Base-by-base conservation (phyloP, 2,797 vertebrate genomes). In the Mycteria americana region DNA sequence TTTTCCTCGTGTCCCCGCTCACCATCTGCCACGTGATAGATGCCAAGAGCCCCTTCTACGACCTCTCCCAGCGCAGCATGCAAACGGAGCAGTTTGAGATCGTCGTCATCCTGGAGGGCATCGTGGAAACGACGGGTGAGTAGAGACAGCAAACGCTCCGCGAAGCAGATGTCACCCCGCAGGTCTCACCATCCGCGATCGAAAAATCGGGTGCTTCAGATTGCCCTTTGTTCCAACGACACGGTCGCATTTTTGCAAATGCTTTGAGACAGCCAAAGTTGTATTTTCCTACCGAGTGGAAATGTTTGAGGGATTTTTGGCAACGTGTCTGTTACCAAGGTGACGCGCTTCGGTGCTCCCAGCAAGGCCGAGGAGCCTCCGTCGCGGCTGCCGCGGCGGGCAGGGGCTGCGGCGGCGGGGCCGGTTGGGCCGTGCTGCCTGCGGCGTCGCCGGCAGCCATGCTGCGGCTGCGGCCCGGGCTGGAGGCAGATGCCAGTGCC, bases 11-110 rank as follows among this genome's bases (percentile, higher is more conserved):
- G 97, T 99, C 99, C 45, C 99, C 99, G 0, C 99, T 99, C 96
- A 99, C 99, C 50, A 99, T 99, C 98, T 99, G 99, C 98, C 99
- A 99, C 89, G 99, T 99, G 98, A 99, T 99, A 48, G 99, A 99
- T 97, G 98, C 99, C 98, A 99, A 99, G 98, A 99, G 99, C 98
- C 99, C 99, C 94, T 99, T 99, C 98, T 99, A 99, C 89, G 99
- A 99, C 92, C 98, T 99, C 73, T 99, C 99, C 33, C 99, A 99
- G 98, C 98, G 99, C 96, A 99, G 99, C 98, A 99, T 99, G 99
- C 99, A 99, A 92, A 99, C 98, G 0, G 99, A 99, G 98, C 99
- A 99, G 98, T 99, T 99, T 87, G 99, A 99, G 98, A 99, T 99
- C 72, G 99, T 99, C 92, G 99, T 99, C 97, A 99, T 99, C 98